Evolutionary conservation across 1,140 invertebrate genomes (phyloP).

Genomic region (Hypsibius dujardini): DNA sequence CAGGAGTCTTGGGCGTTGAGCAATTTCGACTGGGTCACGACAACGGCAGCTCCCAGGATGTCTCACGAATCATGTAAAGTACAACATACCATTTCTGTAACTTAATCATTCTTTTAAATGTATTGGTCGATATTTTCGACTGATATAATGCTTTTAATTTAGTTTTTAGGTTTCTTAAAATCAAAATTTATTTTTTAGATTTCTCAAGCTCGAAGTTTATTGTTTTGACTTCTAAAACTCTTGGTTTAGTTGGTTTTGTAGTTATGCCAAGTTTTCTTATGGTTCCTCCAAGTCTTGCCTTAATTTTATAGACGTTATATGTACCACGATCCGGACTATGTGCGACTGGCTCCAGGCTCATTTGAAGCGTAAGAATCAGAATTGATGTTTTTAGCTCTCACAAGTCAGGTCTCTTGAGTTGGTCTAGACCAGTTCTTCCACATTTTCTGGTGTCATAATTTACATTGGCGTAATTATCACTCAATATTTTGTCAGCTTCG

Average conservation of each 20-base stretch:
- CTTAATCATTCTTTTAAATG: no score
- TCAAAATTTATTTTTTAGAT: not conserved
- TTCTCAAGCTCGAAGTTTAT: not conserved
- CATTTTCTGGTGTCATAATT: no score
- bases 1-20: slow-evolving; percentile 30
- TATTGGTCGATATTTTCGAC: no score
- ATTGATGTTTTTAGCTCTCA: not conserved
- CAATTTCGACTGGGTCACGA: slow-evolving; percentile 30
- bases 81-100: no score
- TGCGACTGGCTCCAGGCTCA: slow-evolving; percentile 27
- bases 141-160: no score
- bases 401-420: no score
- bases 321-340: slow-evolving; percentile 30
- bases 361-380: slow-evolving; percentile 27
- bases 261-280: not conserved
- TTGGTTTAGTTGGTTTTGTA: no score
- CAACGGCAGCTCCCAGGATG: slow-evolving; percentile 31
- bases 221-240: no score
- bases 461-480: not conserved
- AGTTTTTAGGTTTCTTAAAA: no score
- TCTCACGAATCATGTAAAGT: slow-evolving; percentile 30
- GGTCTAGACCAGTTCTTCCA: no score
- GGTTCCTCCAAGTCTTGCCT: not conserved
- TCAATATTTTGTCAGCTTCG: slow-evolving; percentile 25
- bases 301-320: slow-evolving; percentile 26